Conservation (phyloP, 2,888 invertebrate genomes). For the Brachyptera putata region DNA sequence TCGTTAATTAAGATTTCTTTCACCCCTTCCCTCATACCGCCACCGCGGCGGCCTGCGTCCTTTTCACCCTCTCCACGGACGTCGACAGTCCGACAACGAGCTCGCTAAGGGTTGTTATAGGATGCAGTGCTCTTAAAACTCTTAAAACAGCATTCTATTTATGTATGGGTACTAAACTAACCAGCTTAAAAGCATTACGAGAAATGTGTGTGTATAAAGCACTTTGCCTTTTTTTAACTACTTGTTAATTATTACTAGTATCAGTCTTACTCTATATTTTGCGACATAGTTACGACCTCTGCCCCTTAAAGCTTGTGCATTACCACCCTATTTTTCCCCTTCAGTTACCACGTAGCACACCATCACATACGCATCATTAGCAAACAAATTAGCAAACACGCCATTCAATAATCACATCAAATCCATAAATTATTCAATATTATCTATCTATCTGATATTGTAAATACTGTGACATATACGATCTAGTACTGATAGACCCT, state of each 20-base stretch:
- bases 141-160: background rate
- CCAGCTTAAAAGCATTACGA: conserved; percentile 23
- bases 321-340: background rate
- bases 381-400: background rate
- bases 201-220: conserved; percentile 16
- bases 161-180: conserved; percentile 12
- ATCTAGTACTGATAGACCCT: no score
- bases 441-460: no score
- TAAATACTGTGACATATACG: no score
- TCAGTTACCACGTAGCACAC: no score
- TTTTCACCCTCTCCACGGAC: conserved; percentile 27
- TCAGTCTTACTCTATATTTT: background rate
- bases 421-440: background rate
- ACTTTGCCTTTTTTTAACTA: conserved; percentile 1
- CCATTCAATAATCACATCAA: conserved; percentile 15
- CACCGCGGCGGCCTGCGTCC: conserved; percentile 29
- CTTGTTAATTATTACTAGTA: background rate
- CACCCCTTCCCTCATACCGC: conserved; percentile 30
- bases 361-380: background rate
- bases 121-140: no score
- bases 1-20: conserved; percentile 77
- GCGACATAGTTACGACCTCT: no score
- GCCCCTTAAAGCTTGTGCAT: background rate
- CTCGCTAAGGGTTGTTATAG: background rate
- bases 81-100: conserved; percentile 20